Evolutionary conservation across 2,888 invertebrate genomes (phyloP).

Genomic region (Capitulum mitella): DNA sequence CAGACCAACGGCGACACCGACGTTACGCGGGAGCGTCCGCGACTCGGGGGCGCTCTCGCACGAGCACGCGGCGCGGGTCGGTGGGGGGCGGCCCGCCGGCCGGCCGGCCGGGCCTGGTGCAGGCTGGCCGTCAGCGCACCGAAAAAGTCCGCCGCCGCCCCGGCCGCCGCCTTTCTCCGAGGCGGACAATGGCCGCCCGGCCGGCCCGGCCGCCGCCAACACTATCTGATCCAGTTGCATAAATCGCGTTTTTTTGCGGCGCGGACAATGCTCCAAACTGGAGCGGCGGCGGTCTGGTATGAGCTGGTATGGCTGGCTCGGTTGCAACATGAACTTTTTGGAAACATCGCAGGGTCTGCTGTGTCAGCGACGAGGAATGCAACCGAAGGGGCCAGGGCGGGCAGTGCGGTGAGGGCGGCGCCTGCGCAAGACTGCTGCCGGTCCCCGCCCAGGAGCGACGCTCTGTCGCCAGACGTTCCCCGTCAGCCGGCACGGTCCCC

Average conservation of each 20-base stretch:
- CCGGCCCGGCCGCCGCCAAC: neutral
- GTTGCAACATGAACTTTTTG: neutral
- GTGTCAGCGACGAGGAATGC: neutral
- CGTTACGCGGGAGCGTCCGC: too few species aligned
- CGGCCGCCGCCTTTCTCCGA: neutral
- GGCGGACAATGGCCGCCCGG: neutral
- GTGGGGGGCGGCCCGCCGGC: neutral
- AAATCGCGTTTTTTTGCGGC: neutral
- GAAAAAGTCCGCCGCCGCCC: slow-evolving; percentile 25
- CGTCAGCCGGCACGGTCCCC: neutral
- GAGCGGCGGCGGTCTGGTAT: neutral
- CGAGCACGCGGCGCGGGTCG: too few species aligned
- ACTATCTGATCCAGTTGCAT: slow-evolving; percentile 17
- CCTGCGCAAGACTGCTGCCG: neutral
- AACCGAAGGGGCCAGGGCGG: neutral
- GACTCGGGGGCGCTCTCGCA: too few species aligned
- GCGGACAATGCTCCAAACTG: neutral
- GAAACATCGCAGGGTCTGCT: neutral
- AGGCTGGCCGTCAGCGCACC: too few species aligned
- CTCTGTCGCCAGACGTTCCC: neutral
- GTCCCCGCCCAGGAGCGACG: neutral
- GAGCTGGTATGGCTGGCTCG: neutral
- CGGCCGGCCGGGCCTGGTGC: neutral
- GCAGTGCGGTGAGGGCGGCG: neutral
- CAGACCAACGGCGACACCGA: too few species aligned